phyloP scores from a whole-genome alignment of 2,888 invertebrate genomes.

The Hemithea aestivaria region DNA sequence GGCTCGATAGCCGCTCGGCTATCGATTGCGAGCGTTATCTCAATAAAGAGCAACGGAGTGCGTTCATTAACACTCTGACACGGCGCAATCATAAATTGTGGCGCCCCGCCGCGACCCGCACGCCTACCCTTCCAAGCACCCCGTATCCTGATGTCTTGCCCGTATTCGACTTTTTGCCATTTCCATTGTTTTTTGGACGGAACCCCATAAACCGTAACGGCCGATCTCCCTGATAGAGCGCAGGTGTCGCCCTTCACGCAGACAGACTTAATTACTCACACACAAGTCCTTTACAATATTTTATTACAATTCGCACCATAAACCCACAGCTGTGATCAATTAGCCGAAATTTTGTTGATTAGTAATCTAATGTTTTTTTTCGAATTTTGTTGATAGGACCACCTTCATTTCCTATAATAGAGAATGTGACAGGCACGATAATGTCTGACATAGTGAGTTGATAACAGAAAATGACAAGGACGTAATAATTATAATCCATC shows the following conservation, averaged over 20 bases:
- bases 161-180: constrained; percentile 74
- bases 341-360: constrained; percentile 50
- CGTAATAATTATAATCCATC: constrained; percentile 24
- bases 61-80: constrained; percentile 78
- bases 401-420: constrained; percentile 33
- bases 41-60: constrained; percentile 77
- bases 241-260: constrained; percentile 74
- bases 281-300: constrained; percentile 57
- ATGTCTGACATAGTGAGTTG: constrained; percentile 28
- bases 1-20: constrained; percentile 51
- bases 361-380: constrained; percentile 42
- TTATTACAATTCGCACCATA: constrained; percentile 64
- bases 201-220: constrained; percentile 71
- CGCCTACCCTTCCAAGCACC: constrained; percentile 54
- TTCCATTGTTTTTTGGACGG: constrained; percentile 73
- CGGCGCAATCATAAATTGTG: constrained; percentile 76
- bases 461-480: constrained; percentile 19
- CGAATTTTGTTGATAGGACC: constrained; percentile 36
- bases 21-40: constrained; percentile 73
- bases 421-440: constrained; percentile 39
- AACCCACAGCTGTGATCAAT: constrained; percentile 61
- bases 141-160: constrained; percentile 47
- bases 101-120: constrained; percentile 72
- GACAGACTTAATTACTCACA: constrained; percentile 68
- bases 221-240: constrained; percentile 63